phyloP scores from a whole-genome alignment of 2,888 invertebrate species.

The Pachycephus smyrnensis region DNA sequence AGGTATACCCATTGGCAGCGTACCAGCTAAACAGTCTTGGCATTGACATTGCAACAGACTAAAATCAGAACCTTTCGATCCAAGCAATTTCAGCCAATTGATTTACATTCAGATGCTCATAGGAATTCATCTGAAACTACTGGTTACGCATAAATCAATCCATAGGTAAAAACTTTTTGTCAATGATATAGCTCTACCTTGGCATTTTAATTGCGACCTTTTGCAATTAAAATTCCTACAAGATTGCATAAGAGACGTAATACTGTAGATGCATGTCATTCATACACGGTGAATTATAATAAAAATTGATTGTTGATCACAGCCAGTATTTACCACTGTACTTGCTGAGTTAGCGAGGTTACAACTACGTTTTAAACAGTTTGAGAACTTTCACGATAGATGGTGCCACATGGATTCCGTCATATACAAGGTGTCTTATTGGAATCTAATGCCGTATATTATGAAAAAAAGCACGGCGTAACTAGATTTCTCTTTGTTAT shows the following conservation, averaged over 20 bases:
- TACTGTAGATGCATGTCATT: conserved; percentile 21
- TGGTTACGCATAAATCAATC: not conserved
- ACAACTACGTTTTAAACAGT: not conserved
- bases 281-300: not conserved
- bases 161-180: not conserved
- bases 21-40: not conserved
- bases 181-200: not conserved
- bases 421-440: not conserved
- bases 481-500: not conserved
- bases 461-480: not conserved
- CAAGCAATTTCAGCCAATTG: not conserved
- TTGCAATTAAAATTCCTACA: conserved; percentile 29
- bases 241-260: conserved; percentile 25
- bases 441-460: not conserved
- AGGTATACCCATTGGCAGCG: not conserved
- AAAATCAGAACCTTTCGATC: not conserved
- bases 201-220: conserved; percentile 18
- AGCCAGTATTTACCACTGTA: not conserved
- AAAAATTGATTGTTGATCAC: not conserved
- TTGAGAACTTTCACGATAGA: not conserved
- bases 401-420: not conserved
- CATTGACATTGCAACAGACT: not conserved
- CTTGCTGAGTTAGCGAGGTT: not conserved
- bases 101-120: not conserved
- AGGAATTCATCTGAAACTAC: not conserved